These are phyloP conservation scores for Philopedon plagiatum DNA, from an alignment of 2,888 invertebrate genomes.

Conservation along the genomic window DNA sequence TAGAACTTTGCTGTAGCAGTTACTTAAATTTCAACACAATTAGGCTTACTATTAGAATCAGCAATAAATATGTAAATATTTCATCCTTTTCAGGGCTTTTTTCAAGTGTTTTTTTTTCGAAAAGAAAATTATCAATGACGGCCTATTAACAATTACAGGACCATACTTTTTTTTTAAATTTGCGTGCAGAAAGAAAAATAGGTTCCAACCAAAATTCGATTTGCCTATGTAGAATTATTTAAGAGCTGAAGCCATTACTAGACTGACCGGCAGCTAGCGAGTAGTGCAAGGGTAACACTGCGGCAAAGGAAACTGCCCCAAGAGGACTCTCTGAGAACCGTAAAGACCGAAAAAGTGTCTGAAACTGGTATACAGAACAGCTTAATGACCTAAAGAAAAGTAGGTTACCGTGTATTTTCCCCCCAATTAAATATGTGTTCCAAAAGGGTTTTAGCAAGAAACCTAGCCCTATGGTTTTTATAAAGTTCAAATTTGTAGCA, in stretches of 20 bases:
- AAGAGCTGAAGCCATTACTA: background rate
- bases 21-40: too few species aligned
- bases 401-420: constrained; percentile 22
- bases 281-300: background rate
- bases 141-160: too few species aligned
- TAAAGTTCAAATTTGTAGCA: too few species aligned
- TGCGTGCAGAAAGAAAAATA: too few species aligned
- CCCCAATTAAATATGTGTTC: constrained; percentile 16
- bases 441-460: constrained; percentile 16
- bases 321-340: background rate
- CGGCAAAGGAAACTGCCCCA: background rate
- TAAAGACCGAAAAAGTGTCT: background rate
- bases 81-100: too few species aligned
- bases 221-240: background rate
- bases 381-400: constrained; percentile 21
- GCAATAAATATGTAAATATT: too few species aligned
- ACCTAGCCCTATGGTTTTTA: background rate
- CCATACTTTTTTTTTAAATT: too few species aligned
- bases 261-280: background rate
- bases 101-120: too few species aligned
- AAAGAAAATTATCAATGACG: too few species aligned
- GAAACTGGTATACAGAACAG: background rate
- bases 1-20: too few species aligned
- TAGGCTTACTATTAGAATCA: too few species aligned
- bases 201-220: background rate